Conservation (phyloP, 2,797 vertebrate species). For the Anguilla anguilla region DNA sequence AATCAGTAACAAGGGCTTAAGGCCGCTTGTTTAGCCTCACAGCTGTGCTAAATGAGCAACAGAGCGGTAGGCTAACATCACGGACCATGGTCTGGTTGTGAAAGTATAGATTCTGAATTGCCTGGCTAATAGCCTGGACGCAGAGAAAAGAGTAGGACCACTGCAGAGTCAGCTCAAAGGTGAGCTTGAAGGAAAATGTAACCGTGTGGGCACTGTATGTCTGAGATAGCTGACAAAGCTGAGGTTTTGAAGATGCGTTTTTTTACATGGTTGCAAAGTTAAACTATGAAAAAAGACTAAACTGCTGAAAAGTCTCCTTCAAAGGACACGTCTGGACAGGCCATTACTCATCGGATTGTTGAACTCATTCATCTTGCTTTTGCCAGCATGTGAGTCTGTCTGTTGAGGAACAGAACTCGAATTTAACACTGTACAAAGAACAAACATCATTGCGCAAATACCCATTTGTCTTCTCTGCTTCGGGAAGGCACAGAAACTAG, state of each 20-base stretch:
- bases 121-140: not conserved
- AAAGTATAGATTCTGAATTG: not conserved
- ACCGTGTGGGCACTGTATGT: not conserved
- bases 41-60: constrained; percentile 29
- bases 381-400: not conserved
- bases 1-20: constrained; percentile 20
- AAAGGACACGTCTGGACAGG: not conserved
- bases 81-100: not conserved
- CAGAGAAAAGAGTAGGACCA: not conserved
- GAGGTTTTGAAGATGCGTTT: not conserved
- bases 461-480: not conserved
- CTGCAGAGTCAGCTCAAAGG: not conserved
- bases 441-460: not conserved
- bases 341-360: not conserved
- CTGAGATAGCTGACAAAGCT: not conserved
- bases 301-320: not conserved
- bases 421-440: not conserved
- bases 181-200: not conserved
- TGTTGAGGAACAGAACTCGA: not conserved
- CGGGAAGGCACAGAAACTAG: not conserved
- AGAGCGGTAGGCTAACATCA: not conserved
- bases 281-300: not conserved
- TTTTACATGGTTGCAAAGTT: not conserved
- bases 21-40: constrained; percentile 17
- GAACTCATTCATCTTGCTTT: constrained; percentile 9